Conservation (phyloP, 1,140 invertebrate species). For the Brachionus sp. region DNA sequence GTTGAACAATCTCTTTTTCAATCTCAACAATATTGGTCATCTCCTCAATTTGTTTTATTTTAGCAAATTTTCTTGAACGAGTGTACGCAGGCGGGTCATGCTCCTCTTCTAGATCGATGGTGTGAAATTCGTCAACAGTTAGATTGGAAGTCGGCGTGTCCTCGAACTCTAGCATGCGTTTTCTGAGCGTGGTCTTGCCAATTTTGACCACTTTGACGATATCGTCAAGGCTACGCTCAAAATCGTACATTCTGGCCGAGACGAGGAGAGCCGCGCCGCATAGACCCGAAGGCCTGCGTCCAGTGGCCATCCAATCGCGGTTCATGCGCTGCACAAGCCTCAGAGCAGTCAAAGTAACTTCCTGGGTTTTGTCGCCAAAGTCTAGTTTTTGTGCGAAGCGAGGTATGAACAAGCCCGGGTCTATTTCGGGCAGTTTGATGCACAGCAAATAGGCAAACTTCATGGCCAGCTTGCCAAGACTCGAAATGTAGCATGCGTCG, state of each 20-base stretch:
- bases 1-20: conserved; percentile 7
- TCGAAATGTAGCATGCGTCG: conserved; percentile 44
- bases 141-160: conserved; percentile 84
- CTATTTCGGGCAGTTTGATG: conserved; percentile 83
- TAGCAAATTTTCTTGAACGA: conserved; percentile 60
- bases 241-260: conserved; percentile 85
- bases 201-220: conserved; percentile 93
- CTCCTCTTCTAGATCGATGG: conserved; percentile 89
- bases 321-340: conserved; percentile 94
- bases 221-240: conserved; percentile 78
- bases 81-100: conserved; percentile 75
- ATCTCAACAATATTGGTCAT: conserved; percentile 25
- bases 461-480: conserved; percentile 55
- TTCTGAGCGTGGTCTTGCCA: conserved; percentile 40
- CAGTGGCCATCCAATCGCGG: conserved; percentile 91
- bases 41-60: conserved; percentile 56
- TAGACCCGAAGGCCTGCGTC: conserved; percentile 86
- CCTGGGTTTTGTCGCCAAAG: conserved; percentile 83
- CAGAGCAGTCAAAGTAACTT: conserved; percentile 89
- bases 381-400: conserved; percentile 89
- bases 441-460: conserved; percentile 79
- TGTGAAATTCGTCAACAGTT: conserved; percentile 94
- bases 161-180: conserved; percentile 82
- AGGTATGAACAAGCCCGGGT: conserved; percentile 89
- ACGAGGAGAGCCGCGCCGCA: conserved; percentile 93